phyloP scores from a whole-genome alignment of 2,113 vertebrate genomes.

The Triplophysa dalaica region DNA sequence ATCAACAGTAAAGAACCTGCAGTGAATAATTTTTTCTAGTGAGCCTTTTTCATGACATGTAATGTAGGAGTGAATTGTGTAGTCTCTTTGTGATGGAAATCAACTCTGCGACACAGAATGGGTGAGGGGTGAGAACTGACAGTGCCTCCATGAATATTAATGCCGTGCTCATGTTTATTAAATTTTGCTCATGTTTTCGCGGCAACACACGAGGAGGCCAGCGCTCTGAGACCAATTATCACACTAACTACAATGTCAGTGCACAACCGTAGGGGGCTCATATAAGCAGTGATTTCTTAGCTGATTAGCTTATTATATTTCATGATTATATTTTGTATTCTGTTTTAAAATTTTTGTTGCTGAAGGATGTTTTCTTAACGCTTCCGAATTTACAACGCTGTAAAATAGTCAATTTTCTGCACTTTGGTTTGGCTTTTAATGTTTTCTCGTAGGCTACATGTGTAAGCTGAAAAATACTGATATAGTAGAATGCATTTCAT shows the following conservation, averaged over 20 bases:
- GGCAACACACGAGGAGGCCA: background rate
- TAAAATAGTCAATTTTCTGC: too few relatives aligned
- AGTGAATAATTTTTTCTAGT: background rate
- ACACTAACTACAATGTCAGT: background rate
- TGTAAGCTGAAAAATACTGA: background rate
- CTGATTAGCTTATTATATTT: slow-evolving; percentile 12
- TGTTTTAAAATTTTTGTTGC: background rate
- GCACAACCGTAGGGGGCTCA: background rate
- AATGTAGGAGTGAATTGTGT: slow-evolving; percentile 23
- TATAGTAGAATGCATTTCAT: too few relatives aligned
- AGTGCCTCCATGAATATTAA: slow-evolving; percentile 35
- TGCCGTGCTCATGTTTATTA: slow-evolving; percentile 41
- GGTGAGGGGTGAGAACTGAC: slow-evolving; percentile 23
- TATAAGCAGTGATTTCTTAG: background rate
- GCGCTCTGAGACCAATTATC: slow-evolving; percentile 25
- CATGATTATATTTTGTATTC: slow-evolving; percentile 2
- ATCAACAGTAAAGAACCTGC: background rate
- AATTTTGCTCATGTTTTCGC: slow-evolving; percentile 29
- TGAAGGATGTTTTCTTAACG: background rate
- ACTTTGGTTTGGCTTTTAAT: background rate
- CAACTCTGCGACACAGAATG: slow-evolving; percentile 23
- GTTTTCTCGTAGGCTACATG: background rate
- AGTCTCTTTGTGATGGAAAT: slow-evolving; percentile 40
- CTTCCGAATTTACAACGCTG: background rate
- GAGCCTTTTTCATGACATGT: background rate